phyloP scores from a whole-genome alignment of 2,797 vertebrate genomes.

The Chelonia mydas region DNA sequence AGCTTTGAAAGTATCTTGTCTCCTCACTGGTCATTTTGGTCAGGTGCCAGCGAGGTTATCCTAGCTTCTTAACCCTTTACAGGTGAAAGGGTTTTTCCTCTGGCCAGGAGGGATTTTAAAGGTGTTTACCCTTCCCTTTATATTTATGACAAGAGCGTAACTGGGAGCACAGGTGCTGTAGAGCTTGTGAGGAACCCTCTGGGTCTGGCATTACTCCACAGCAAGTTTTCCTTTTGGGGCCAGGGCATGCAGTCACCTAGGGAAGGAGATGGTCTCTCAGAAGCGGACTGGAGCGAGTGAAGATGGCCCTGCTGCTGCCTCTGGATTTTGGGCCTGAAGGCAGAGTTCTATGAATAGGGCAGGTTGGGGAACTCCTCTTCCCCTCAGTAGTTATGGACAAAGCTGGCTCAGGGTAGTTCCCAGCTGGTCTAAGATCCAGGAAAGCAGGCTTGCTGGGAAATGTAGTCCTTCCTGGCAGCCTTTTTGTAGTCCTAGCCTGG shows the following conservation, averaged over 20 bases:
- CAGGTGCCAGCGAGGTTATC: too few relatives aligned
- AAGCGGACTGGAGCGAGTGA: neutral
- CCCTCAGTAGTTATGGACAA: rapidly evolving
- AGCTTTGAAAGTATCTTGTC: too few relatives aligned
- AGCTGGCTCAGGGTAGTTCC: neutral
- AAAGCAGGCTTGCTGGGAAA: neutral
- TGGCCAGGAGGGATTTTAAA: too few relatives aligned
- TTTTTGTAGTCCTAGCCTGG: rapidly evolving
- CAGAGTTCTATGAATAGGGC: neutral
- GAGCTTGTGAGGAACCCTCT: neutral
- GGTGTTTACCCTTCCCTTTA: too few relatives aligned
- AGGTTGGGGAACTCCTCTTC: neutral
- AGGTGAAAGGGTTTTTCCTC: too few relatives aligned
- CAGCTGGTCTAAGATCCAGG: rapidly evolving
- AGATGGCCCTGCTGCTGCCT: neutral
- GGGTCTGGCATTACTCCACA: neutral
- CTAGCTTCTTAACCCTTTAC: too few relatives aligned
- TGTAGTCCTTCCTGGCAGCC: neutral
- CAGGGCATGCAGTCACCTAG: rapidly evolving
- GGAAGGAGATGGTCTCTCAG: neutral
- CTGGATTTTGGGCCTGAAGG: neutral
- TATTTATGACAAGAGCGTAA: neutral
- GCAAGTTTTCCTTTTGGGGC: neutral
- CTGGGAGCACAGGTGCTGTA: neutral
- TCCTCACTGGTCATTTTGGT: too few relatives aligned